phyloP scores from a whole-genome alignment of 2,113 vertebrate genomes.

The Semicossyphus pulcher region DNA sequence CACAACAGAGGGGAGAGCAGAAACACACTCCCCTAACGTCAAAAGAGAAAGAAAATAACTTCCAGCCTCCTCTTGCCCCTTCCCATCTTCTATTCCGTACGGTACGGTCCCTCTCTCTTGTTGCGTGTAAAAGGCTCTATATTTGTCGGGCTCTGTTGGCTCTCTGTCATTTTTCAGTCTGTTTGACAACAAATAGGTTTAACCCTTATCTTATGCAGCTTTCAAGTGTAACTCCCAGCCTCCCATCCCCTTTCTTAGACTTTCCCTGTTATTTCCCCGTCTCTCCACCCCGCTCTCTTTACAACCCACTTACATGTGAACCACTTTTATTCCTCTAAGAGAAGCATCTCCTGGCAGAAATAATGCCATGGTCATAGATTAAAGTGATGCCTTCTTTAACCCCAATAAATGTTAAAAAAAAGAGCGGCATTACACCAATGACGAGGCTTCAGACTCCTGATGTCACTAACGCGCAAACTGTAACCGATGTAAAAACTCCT shows the following conservation, averaged over 20 bases:
- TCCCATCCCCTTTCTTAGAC: neutral
- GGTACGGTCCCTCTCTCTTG: neutral
- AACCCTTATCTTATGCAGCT: conserved; percentile 14
- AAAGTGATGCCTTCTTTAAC: no score
- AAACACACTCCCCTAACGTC: conserved; percentile 1
- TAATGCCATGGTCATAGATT: no score
- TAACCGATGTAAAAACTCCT: no score
- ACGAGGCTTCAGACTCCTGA: no score
- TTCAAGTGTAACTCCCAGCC: no score
- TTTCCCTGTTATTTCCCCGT: conserved; percentile 4
- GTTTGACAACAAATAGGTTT: conserved; percentile 55
- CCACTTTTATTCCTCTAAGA: neutral
- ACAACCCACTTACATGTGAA: neutral
- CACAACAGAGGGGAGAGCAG: conserved; percentile 1
- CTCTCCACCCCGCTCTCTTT: neutral
- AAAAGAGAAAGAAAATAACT: conserved; percentile 17
- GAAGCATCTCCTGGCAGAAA: neutral
- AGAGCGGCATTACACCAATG: no score
- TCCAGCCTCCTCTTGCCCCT: conserved; percentile 2
- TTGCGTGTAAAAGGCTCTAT: conserved; percentile 38
- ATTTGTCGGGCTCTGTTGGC: conserved; percentile 39
- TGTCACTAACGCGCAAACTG: no score
- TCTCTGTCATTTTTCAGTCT: conserved; percentile 51
- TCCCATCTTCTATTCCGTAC: conserved; percentile 9
- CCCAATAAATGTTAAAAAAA: no score